phyloP scores from a whole-genome alignment of 2,113 vertebrate species.

The Cervus canadensis region DNA sequence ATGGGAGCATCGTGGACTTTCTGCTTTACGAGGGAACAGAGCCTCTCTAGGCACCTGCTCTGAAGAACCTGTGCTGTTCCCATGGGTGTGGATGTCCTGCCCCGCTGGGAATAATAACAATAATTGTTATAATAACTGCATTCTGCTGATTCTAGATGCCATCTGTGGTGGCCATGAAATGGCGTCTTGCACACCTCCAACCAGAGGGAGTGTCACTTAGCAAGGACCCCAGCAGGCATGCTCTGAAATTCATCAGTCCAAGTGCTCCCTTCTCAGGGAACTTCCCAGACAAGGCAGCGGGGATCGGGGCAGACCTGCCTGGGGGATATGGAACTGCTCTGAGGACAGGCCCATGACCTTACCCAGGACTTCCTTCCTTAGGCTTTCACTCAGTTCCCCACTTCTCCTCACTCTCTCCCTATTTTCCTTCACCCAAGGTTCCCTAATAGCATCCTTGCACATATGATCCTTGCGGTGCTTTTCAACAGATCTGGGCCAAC shows the following conservation, averaged over 20 bases:
- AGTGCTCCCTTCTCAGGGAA: too few relatives aligned
- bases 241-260: neutral
- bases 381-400: neutral
- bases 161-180: neutral
- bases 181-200: neutral
- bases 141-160: neutral
- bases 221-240: neutral
- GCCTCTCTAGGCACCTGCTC: neutral
- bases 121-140: neutral
- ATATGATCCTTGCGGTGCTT: neutral
- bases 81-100: neutral
- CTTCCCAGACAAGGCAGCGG: neutral
- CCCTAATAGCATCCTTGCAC: too few relatives aligned
- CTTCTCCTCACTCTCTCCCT: neutral
- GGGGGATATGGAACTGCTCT: neutral
- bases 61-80: neutral
- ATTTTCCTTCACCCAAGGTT: neutral
- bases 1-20: fast-evolving
- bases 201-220: too few relatives aligned
- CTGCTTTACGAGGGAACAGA: neutral
- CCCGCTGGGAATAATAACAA: neutral
- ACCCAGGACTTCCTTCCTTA: neutral
- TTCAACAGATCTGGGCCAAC: neutral
- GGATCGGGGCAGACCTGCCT: neutral
- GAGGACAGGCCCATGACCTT: neutral